Evolutionary conservation across 2,113 vertebrate genomes (phyloP).

Genomic region (Apeltes quadracus): DNA sequence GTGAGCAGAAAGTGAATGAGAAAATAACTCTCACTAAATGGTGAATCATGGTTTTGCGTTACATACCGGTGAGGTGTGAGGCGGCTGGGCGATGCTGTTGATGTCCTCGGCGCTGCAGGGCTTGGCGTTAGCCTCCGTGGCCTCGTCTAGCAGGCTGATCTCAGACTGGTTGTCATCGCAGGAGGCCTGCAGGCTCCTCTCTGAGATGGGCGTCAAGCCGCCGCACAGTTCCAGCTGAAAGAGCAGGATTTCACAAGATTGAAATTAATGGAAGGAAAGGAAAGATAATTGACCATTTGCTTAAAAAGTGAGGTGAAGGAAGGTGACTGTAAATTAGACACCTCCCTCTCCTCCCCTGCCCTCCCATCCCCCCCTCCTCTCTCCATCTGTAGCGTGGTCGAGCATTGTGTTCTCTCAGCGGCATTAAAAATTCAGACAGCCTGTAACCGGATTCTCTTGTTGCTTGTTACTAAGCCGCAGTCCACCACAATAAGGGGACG

Average conservation of each 20-base stretch:
- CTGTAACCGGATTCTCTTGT: constrained; percentile 78
- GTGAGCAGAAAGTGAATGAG: neutral
- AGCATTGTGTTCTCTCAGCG: constrained; percentile 77
- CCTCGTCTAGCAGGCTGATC: constrained; percentile 66
- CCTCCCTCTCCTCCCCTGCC: constrained; percentile 40
- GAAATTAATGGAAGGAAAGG: neutral
- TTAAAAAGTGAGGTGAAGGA: constrained; percentile 24
- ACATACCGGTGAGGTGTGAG: constrained; percentile 60
- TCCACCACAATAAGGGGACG: constrained; percentile 70
- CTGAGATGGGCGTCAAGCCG: constrained; percentile 70
- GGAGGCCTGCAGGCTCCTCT: constrained; percentile 63
- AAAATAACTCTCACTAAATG: neutral
- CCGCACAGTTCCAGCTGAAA: constrained; percentile 74
- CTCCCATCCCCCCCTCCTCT: constrained; percentile 1
- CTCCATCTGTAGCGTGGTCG: constrained; percentile 70
- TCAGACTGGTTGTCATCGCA: constrained; percentile 68
- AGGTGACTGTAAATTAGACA: constrained; percentile 72
- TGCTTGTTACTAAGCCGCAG: constrained; percentile 77
- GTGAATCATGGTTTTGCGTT: neutral
- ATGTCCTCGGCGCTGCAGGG: constrained; percentile 48
- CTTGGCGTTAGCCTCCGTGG: constrained; percentile 43
- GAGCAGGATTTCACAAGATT: constrained; percentile 5
- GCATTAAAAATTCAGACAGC: constrained; percentile 81
- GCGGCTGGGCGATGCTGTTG: constrained; percentile 41
- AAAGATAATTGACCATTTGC: neutral